These are phyloP conservation scores for Coelinius sp. DNA, from an alignment of 2,888 invertebrate genomes.

Conservation along the genomic window DNA sequence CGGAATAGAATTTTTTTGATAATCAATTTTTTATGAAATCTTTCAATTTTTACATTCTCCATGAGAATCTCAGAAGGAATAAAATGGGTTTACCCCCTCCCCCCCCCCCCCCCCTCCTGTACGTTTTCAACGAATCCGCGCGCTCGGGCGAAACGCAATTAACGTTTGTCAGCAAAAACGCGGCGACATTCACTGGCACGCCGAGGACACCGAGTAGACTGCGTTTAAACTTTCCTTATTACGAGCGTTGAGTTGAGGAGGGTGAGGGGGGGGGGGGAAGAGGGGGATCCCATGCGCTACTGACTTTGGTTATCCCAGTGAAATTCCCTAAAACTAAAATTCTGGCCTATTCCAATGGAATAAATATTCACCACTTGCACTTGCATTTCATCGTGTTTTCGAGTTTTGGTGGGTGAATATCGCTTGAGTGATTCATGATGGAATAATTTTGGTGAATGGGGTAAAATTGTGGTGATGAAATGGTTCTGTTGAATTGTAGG, in stretches of 20 bases:
- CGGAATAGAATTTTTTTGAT: background rate
- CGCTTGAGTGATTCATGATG: constrained; percentile 14
- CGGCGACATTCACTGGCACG: constrained; percentile 42
- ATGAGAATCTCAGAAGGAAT: constrained; percentile 22
- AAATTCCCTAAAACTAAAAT: background rate
- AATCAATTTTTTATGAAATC: background rate
- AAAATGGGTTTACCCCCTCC: constrained; percentile 14
- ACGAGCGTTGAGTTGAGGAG: constrained; percentile 33
- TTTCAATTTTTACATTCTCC: constrained; percentile 27
- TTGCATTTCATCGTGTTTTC: constrained; percentile 46
- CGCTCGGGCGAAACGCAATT: constrained; percentile 64
- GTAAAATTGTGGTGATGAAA: background rate
- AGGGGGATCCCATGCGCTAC: constrained; percentile 23
- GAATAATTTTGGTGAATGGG: constrained; percentile 3
- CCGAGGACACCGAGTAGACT: constrained; percentile 41
- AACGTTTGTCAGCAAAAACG: constrained; percentile 50
- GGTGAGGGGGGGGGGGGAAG: no score
- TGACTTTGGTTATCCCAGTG: constrained; percentile 29
- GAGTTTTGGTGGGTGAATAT: background rate
- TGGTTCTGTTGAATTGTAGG: background rate
- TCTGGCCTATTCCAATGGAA: background rate
- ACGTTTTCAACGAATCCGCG: constrained; percentile 43
- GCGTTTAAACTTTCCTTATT: constrained; percentile 57
- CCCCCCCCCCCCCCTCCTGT: background rate
- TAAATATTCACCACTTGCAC: constrained; percentile 23